Evolutionary conservation across 2,797 vertebrate species (phyloP), one percentile per base, ranked within the genome.

Genomic region (Microctenopoma lineatum): DNA sequence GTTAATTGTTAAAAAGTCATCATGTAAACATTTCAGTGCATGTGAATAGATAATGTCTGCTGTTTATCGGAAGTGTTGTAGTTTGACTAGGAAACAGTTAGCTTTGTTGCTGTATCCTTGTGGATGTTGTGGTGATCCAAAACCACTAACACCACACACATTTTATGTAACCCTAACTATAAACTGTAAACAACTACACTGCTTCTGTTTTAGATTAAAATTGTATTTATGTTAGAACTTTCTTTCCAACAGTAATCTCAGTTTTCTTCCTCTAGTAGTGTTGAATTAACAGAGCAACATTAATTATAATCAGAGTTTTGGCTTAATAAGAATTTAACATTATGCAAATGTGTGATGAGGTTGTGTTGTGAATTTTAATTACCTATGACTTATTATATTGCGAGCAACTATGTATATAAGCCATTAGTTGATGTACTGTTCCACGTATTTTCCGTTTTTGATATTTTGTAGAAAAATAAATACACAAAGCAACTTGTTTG

Each of bases 381-480:
- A 10, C 57, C 12, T 5, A 18, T 59, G 18, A 65, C n/a, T 45
- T 48, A 54, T 47, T 0, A 15, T 26, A 7, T 46, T 41, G 14
- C 75, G 15, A 72, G 16, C 41, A 63, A 25, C 29, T 13, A 34
- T 79, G 67, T 80, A 59, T 39, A 32, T 53, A 70, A 53, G 34
- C 27, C 42, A 52, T 13, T 13, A 16, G 39, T 45, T 64, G 44
- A 36, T 65, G n/a, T 59, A 59, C 2, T 44, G 48, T 68, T 54
- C 10, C 51, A 3, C 50, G 1, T 56, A 34, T 69, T 54, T 56
- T 61, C 29, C 53, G 53, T 60, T 84, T 83, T 73, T 53, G 36
- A 73, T 65, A 58, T 67, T 88, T 82, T 79, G 32, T 59, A 74
- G 27, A 79, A 70, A 78, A 89, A 83, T 68, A 84, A 85, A 83